Evolutionary conservation across 1,140 invertebrate species (phyloP).

Genomic region (Ctenoplectra terminalis): DNA sequence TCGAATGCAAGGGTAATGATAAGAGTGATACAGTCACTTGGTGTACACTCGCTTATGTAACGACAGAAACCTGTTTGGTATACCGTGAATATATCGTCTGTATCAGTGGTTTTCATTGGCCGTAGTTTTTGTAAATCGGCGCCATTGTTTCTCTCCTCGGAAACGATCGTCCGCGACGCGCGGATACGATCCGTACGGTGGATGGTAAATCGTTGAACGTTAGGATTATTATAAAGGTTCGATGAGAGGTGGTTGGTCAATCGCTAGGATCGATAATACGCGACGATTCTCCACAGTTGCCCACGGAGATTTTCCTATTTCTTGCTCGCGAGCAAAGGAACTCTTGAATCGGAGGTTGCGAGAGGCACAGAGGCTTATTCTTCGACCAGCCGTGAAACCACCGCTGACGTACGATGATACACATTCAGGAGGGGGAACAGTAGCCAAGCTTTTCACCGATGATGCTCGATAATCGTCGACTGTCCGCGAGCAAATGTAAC

Average conservation of each 20-base stretch:
- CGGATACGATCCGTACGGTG: not conserved
- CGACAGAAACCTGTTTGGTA: slow-evolving; percentile 50
- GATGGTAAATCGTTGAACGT: not conserved
- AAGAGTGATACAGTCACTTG: slow-evolving; percentile 36
- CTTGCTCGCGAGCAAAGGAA: slow-evolving; percentile 2
- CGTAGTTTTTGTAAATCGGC: not conserved
- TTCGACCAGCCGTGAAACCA: not conserved
- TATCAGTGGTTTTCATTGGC: slow-evolving; percentile 31
- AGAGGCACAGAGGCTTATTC: not conserved
- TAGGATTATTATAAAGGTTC: not conserved
- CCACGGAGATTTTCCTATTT: slow-evolving; percentile 6
- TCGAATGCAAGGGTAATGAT: slow-evolving; percentile 26
- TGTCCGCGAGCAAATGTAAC: slow-evolving; percentile 49
- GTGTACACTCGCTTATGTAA: slow-evolving; percentile 33
- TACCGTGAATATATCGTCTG: slow-evolving; percentile 18
- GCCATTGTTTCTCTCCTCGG: not conserved
- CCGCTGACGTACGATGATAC: slow-evolving; percentile 11
- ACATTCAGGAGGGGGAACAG: not conserved
- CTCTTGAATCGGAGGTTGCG: not conserved
- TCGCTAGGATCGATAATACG: slow-evolving; percentile 16
- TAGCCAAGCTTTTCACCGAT: slow-evolving; percentile 8
- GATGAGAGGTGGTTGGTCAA: slow-evolving; percentile 1
- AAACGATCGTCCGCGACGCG: not conserved
- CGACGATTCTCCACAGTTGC: slow-evolving; percentile 1
- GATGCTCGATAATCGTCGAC: slow-evolving; percentile 60